Evolutionary conservation across 2,797 vertebrate genomes (phyloP).

Genomic region (Tiaroga cobitis): DNA sequence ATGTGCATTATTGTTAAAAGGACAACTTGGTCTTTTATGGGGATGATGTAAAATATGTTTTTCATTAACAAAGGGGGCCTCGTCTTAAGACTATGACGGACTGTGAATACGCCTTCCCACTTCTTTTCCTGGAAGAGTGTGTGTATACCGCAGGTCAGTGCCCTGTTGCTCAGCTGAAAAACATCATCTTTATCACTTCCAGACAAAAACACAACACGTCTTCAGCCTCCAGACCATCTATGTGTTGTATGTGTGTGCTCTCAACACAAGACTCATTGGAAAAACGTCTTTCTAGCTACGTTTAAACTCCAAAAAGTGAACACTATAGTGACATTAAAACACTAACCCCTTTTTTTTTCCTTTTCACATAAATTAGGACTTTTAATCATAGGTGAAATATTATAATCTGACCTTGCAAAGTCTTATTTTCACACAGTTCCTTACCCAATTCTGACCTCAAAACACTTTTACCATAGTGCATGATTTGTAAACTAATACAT

Average conservation of each 20-base stretch:
- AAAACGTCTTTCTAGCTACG: not conserved
- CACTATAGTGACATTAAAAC: not conserved
- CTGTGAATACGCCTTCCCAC: slow-evolving; percentile 30
- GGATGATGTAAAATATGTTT: slow-evolving; percentile 43
- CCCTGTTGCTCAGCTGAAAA: slow-evolving; percentile 31
- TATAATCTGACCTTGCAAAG: not conserved
- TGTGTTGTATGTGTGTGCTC: not conserved
- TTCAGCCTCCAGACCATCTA: slow-evolving; percentile 5
- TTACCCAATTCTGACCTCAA: not conserved
- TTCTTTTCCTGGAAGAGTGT: slow-evolving; percentile 40
- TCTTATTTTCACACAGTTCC: not conserved
- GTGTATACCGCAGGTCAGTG: slow-evolving; percentile 45
- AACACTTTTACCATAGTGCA: not conserved
- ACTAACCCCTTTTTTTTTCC: not conserved
- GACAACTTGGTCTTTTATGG: slow-evolving; percentile 1
- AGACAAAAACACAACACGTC: slow-evolving; percentile 44
- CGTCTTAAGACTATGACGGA: slow-evolving; percentile 33
- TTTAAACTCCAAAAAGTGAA: not conserved
- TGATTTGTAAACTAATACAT: not conserved
- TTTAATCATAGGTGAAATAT: not conserved
- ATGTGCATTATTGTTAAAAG: slow-evolving; percentile 22
- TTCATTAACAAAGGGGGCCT: slow-evolving; percentile 45
- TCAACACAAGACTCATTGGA: not conserved
- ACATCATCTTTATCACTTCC: slow-evolving; percentile 49
- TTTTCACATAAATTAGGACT: not conserved